Evolutionary conservation across 2,888 invertebrate species (phyloP).

Genomic region (Epistrophe grossulariae): DNA sequence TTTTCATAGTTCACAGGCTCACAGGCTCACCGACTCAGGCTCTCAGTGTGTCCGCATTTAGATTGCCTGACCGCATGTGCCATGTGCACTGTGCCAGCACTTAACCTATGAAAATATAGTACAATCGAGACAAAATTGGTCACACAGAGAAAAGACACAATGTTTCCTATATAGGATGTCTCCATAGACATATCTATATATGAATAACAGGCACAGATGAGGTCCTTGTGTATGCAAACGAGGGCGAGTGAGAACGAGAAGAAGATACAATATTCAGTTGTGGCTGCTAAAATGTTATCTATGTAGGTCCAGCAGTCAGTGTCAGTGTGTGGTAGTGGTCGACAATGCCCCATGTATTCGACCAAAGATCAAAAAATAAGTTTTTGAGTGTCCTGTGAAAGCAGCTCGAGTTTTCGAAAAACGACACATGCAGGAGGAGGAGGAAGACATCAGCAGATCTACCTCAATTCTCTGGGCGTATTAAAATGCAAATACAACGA

Average conservation of each 20-base stretch:
- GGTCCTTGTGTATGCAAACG: not conserved
- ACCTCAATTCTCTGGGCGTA: conserved; percentile 48
- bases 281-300: conserved; percentile 50
- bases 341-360: conserved; percentile 40
- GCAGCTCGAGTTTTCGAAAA: not conserved
- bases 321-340: conserved; percentile 52
- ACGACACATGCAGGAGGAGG: no score
- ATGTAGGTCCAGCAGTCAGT: conserved; percentile 54
- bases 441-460: not conserved
- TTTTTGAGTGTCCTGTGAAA: conserved; percentile 14
- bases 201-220: not conserved
- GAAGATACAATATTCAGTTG: conserved; percentile 39
- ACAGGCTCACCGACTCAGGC: not conserved
- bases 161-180: no score
- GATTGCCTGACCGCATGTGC: conserved; percentile 61
- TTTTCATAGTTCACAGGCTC: conserved; percentile 23
- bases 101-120: conserved; percentile 60
- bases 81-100: conserved; percentile 52
- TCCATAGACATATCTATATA: no score
- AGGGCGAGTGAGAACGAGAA: not conserved
- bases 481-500: conserved; percentile 70
- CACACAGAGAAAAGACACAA: conserved; percentile 40
- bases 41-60: conserved; percentile 47
- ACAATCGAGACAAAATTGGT: conserved; percentile 43
- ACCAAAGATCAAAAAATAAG: conserved; percentile 62